Evolutionary conservation across 1,140 invertebrate species (phyloP).

Genomic region (Dendrolimus punctatus): DNA sequence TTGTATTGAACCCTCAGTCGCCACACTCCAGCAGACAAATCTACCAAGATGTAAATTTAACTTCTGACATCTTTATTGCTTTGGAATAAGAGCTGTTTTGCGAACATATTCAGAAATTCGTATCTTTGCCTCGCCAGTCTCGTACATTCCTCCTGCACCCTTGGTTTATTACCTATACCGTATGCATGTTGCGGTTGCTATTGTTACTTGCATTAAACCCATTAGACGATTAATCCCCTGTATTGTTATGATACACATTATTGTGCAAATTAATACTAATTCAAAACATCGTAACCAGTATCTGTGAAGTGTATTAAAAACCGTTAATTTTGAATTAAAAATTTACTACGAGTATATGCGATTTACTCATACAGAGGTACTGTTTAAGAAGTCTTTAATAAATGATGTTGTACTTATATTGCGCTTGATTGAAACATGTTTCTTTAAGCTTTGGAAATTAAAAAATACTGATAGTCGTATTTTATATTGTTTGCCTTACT

Average conservation of each 20-base stretch:
- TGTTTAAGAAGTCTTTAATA: no score
- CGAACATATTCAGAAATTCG: constrained; percentile 5
- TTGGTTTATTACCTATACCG: constrained; percentile 56
- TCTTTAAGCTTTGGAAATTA: not conserved
- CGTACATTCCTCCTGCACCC: constrained; percentile 60
- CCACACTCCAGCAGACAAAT: constrained; percentile 49
- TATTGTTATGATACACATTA: constrained; percentile 47
- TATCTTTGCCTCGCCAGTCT: constrained; percentile 25
- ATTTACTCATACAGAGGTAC: no score
- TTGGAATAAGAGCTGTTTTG: constrained; percentile 30
- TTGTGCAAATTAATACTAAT: constrained; percentile 30
- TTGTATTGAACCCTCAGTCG: constrained; percentile 47
- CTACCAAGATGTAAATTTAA: constrained; percentile 24
- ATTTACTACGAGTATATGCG: no score
- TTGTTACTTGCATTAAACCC: constrained; percentile 52
- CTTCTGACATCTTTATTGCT: constrained; percentile 14
- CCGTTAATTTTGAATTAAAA: no score
- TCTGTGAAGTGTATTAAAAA: not conserved
- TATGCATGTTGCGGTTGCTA: constrained; percentile 58
- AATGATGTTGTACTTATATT: no score
- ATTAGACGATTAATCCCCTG: constrained; percentile 59
- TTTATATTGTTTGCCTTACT: no score
- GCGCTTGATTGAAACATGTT: no score
- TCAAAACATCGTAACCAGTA: constrained; percentile 1
- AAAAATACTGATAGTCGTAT: not conserved